Evolutionary conservation across 2,113 vertebrate species (phyloP), one percentile per base, ranked within the genome.

Genomic region (Nicator chloris): DNA sequence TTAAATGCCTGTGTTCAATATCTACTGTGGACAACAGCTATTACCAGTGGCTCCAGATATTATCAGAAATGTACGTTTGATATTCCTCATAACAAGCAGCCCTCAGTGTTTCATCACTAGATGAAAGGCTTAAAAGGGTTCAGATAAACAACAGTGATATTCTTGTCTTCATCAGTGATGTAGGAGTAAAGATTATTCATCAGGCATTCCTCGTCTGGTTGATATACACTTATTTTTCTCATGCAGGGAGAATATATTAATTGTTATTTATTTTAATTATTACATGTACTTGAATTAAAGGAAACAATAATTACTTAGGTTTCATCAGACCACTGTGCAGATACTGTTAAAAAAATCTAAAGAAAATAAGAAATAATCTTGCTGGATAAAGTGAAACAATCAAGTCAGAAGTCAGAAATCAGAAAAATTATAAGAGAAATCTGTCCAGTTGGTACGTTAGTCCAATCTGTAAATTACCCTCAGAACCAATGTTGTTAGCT

Each of bases 121-220:
- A 92, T 86, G 47, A 95, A 94, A 92, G 72, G 39, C 45, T 88
- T 86, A 60, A 86, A 93, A 91, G n/a, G 53, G 53, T 79, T 92
- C 88, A 86, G 53, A 93, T 90, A 91, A 93, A 92, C 24, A 93
- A 53, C 14, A 82, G 53, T 4, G 4, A 85, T 68, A 69, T n/a
- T 39, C 47, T 70, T 82, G n/a, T 85, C 92, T 85, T 94, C 51
- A 61, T 90, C 56, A 77, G 47, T 47, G 49, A 53, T 82, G 47
- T 30, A 75, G 42, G 26, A 92, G 13, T 51, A 84, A 88, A 65
- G 76, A 45, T 90, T 65, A 81, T 81, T 66, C 8, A 2, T 54
- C 50, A 66, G 37, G 9, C 13, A 28, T 71, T 87, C 23, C 9
- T 90, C 35, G 45, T 64, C 26, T 64, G 21, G 3, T 59, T 86